Percentiles rank a stretch among this genome's conserved stretches.
Conservation (phyloP, 2,113 vertebrate genomes). For the Octodon degus region DNA sequence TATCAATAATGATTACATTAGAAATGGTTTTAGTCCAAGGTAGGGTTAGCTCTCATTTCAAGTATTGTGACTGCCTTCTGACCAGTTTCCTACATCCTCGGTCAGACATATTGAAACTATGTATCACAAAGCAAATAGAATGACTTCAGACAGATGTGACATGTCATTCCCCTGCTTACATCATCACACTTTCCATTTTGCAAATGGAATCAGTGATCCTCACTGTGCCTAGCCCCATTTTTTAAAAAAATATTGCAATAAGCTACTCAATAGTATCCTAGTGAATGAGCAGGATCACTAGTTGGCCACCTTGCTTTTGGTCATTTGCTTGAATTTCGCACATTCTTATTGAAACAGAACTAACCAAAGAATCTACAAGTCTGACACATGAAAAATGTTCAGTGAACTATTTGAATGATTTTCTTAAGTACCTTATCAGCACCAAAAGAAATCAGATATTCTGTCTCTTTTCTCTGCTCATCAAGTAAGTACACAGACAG, state of each 20-base stretch:
- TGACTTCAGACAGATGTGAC: neutral
- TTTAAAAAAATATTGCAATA: neutral
- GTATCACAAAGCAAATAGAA: neutral
- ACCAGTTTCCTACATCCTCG: neutral
- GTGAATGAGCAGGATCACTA: neutral
- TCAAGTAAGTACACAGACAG: neutral
- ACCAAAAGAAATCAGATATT: constrained; percentile 39
- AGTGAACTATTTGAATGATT: constrained; percentile 25
- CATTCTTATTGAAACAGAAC: neutral
- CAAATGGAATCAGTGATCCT: neutral
- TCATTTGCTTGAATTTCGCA: neutral
- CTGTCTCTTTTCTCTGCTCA: neutral
- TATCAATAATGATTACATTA: neutral
- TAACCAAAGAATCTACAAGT: neutral
- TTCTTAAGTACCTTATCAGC: neutral
- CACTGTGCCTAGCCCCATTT: neutral
- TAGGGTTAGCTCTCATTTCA: neutral
- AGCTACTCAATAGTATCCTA: neutral
- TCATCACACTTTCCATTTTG: neutral
- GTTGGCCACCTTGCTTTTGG: neutral
- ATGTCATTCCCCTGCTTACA: neutral
- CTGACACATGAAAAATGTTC: neutral
- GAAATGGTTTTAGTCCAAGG: neutral
- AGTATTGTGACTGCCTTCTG: neutral
- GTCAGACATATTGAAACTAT: neutral